phyloP scores from a whole-genome alignment of 2,797 vertebrate species.

The Helarctos malayanus region DNA sequence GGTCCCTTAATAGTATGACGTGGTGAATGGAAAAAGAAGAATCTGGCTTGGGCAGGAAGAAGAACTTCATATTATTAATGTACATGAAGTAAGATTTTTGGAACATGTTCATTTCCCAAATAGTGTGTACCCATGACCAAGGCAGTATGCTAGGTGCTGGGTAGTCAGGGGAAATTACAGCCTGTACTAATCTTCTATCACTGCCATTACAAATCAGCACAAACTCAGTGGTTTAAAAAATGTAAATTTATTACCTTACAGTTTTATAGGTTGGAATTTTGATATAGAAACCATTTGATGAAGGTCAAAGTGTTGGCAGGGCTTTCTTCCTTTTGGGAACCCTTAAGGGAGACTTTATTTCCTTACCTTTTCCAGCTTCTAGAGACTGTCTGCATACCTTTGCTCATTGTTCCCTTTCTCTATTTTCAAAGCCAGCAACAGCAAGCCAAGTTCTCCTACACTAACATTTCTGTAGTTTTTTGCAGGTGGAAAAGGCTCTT shows the following conservation, averaged over 20 bases:
- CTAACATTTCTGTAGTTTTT: background rate
- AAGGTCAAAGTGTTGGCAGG: background rate
- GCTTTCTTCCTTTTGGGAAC: background rate
- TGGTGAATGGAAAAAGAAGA: background rate
- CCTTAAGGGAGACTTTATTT: background rate
- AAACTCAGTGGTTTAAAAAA: background rate
- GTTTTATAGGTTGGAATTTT: background rate
- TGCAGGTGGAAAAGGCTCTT: background rate
- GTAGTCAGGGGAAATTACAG: background rate
- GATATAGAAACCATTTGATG: background rate
- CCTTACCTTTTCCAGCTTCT: background rate
- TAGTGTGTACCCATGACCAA: background rate
- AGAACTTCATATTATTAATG: background rate
- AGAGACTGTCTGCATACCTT: background rate
- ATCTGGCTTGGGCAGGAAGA: background rate
- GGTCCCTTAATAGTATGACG: background rate
- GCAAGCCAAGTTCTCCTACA: background rate
- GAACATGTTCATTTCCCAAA: background rate
- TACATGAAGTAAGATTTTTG: background rate
- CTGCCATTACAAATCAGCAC: background rate
- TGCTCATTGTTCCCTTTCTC: background rate
- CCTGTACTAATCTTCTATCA: background rate
- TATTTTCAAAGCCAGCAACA: background rate
- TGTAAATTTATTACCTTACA: background rate
- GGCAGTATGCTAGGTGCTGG: background rate